Percentiles rank a stretch among this genome's conserved stretches.
phyloP scores from a whole-genome alignment of 2,797 vertebrate genomes.

The Huso huso region DNA sequence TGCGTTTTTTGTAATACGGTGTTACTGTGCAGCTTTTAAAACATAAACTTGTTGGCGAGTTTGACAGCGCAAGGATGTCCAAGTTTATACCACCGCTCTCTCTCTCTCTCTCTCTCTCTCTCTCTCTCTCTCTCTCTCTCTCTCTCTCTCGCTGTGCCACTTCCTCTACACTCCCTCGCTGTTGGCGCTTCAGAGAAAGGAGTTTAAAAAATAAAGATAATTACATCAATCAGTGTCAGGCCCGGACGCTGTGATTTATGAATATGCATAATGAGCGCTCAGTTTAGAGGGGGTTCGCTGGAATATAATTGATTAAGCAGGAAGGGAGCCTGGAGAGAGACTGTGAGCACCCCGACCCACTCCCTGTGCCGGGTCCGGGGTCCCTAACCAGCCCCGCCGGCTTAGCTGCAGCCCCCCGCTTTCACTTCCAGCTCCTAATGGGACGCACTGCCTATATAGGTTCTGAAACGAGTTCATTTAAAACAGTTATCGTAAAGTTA shows the following conservation, averaged over 20 bases:
- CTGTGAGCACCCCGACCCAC: conserved; percentile 20
- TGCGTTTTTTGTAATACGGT: too few relatives aligned
- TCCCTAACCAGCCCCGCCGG: conserved; percentile 29
- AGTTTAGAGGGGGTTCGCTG: conserved; percentile 56
- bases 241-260: conserved; percentile 60
- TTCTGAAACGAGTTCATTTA: conserved; percentile 4
- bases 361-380: conserved; percentile 26
- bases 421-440: too few relatives aligned
- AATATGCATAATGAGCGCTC: conserved; percentile 69
- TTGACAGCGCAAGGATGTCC: too few relatives aligned
- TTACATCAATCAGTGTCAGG: conserved; percentile 70
- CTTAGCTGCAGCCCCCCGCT: too few relatives aligned
- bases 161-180: conserved; percentile 24
- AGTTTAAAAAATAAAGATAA: conserved; percentile 32
- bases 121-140: too few relatives aligned
- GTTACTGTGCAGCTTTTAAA: too few relatives aligned
- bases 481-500: conserved; percentile 9
- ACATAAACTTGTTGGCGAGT: too few relatives aligned
- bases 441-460: too few relatives aligned
- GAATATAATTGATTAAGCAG: conserved; percentile 75
- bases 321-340: conserved; percentile 50
- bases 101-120: too few relatives aligned
- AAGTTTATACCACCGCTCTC: too few relatives aligned
- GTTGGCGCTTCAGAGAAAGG: conserved; percentile 28
- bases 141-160: conserved; percentile 19